Conservation (phyloP, 2,113 vertebrate genomes). For the Otus sunia region DNA sequence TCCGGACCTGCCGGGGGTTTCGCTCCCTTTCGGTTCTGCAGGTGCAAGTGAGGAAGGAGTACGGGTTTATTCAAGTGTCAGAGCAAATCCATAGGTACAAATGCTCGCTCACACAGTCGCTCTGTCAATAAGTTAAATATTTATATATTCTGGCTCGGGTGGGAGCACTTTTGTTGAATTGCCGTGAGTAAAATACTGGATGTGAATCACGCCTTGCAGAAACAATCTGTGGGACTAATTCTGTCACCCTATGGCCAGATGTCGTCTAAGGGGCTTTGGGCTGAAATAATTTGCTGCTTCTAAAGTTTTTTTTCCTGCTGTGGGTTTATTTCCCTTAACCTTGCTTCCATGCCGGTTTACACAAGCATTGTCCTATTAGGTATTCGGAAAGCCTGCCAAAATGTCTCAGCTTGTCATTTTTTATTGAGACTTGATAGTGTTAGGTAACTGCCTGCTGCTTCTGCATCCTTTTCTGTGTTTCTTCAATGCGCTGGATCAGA, state of each 20-base stretch:
- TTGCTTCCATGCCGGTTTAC: neutral
- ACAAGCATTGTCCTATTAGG: neutral
- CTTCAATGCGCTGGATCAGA: neutral
- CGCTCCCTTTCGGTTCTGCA: accelerated
- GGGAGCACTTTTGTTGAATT: neutral
- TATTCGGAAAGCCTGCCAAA: slow-evolving; percentile 24
- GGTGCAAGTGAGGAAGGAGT: neutral
- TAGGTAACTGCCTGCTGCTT: slow-evolving; percentile 26
- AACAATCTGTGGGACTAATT: neutral
- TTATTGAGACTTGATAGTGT: slow-evolving; percentile 14
- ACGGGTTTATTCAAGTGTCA: neutral
- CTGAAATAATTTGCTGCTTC: neutral
- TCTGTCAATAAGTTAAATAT: neutral
- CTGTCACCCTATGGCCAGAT: neutral
- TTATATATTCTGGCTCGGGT: neutral
- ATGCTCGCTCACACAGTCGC: neutral
- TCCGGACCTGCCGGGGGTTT: neutral
- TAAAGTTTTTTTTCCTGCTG: neutral
- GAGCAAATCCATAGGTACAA: neutral
- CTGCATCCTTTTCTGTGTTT: neutral
- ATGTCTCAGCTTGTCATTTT: slow-evolving; percentile 19
- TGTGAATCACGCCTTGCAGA: neutral
- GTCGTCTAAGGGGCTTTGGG: neutral
- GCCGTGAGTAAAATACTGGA: neutral
- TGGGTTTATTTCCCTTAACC: neutral